Base-by-base conservation (phyloP, 2,113 vertebrate species). In the Epinephelus cyanopodus region DNA sequence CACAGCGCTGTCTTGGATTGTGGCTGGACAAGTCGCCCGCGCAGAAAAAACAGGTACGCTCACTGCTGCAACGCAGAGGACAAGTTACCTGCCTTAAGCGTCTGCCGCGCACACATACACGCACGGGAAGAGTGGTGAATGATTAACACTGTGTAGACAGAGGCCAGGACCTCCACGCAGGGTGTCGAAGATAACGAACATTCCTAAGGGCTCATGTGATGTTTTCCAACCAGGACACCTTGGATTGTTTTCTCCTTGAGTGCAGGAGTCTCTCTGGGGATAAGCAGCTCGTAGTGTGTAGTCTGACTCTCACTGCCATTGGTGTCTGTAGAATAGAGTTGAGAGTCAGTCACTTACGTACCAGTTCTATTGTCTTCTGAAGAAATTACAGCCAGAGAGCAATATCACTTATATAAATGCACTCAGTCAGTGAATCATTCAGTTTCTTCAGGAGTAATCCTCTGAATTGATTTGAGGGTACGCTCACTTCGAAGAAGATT, bases 1-100 rank as follows among this genome's bases (percentile, higher is more conserved):
- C 81, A 99, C 98, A 0, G 95, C 96, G 0, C 93, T 99, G 92
- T 97, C 98, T 1, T 99, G 98, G 98, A 95, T 99, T 29, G 93
- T 99, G 42, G 97, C 98, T 0, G 98, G 97, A 74, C 98, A 97
- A 86, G 97, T 99, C 18, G 96, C 97, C 56, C 95, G 97, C 0
- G 89, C 92, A 0, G 98, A 99, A 86, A 96, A 95, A 93, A 95
- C 96, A 85, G 95, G 98, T 99, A 95, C 91, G 97, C 96, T 27
- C 63, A 18, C 61, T 17, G 52, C 25, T 58, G 48, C 2, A 42
- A 45, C 60, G 47, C 61, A 29, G 5, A 81, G 65, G 63, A 21
- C 21, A 19, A 37, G 39, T 74, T 37, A 65, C 62, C 23, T 53
- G 54, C 66, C 5, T 21, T 64, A 62, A 47, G 29, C 4, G 5